phyloP scores from a whole-genome alignment of 2,888 invertebrate genomes.

The Pseudococcus viburni region DNA sequence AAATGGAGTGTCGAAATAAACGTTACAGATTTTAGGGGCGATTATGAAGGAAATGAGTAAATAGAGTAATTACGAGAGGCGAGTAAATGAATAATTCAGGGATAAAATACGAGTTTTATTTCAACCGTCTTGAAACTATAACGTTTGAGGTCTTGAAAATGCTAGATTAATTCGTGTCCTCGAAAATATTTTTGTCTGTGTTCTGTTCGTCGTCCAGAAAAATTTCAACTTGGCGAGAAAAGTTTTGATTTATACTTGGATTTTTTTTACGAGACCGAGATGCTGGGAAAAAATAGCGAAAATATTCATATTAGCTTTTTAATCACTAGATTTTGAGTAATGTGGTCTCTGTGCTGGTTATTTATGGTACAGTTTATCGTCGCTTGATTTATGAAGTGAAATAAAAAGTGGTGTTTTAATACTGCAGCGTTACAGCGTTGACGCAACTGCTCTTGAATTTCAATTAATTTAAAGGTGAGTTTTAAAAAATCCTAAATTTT shows the following conservation, averaged over 20 bases:
- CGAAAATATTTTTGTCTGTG: not conserved
- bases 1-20: too few species aligned
- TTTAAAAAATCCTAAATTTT: not conserved
- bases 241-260: constrained; percentile 21
- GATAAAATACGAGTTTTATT: too few species aligned
- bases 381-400: constrained; percentile 6
- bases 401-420: not conserved
- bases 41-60: too few species aligned
- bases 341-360: constrained; percentile 6
- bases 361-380: constrained; percentile 5
- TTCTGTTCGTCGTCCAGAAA: not conserved
- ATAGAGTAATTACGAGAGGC: too few species aligned
- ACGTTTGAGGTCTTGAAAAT: not conserved
- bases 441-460: constrained; percentile 3
- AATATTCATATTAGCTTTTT: constrained; percentile 13
- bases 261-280: not conserved
- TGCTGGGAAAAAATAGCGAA: constrained; percentile 14
- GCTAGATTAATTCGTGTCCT: not conserved
- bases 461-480: not conserved
- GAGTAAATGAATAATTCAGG: too few species aligned
- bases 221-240: not conserved
- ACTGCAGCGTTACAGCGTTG: not conserved
- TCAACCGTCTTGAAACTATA: not conserved
- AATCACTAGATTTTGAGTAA: not conserved
- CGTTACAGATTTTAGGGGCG: too few species aligned